phyloP scores from a whole-genome alignment of 1,140 invertebrate species.

The Anoplophora glabripennis region DNA sequence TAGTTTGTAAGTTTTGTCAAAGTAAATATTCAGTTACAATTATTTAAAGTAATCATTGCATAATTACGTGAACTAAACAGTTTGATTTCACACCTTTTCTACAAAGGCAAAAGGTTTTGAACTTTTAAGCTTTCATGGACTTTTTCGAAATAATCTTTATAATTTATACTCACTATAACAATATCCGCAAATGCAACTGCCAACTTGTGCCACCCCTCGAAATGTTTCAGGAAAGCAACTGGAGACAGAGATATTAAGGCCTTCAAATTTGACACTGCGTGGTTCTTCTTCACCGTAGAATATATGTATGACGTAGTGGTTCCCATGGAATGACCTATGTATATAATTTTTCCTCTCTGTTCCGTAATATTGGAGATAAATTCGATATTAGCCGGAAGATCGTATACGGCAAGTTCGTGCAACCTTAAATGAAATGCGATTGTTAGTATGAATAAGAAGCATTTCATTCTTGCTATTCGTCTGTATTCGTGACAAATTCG shows the following conservation, averaged over 20 bases:
- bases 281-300: constrained; percentile 44
- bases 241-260: constrained; percentile 68
- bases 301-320: constrained; percentile 51
- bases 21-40: too few species aligned
- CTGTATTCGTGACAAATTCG: too few species aligned
- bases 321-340: constrained; percentile 61
- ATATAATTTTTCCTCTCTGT: constrained; percentile 46
- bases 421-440: constrained; percentile 41
- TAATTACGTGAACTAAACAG: too few species aligned
- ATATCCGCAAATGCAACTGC: constrained; percentile 20
- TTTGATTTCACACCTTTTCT: too few species aligned
- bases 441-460: too few species aligned
- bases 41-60: too few species aligned
- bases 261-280: constrained; percentile 45
- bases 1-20: too few species aligned
- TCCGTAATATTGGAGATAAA: constrained; percentile 57
- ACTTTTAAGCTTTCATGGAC: too few species aligned
- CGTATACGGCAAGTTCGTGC: constrained; percentile 58
- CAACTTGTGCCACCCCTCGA: constrained; percentile 46
- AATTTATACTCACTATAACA: constrained; percentile 20
- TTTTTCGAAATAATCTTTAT: too few species aligned
- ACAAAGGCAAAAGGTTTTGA: too few species aligned
- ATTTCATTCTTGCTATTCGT: too few species aligned
- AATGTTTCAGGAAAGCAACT: constrained; percentile 63
- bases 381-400: constrained; percentile 53